Evolutionary conservation across 2,113 vertebrate species (phyloP).

Genomic region (Romanogobio albipinnatus): DNA sequence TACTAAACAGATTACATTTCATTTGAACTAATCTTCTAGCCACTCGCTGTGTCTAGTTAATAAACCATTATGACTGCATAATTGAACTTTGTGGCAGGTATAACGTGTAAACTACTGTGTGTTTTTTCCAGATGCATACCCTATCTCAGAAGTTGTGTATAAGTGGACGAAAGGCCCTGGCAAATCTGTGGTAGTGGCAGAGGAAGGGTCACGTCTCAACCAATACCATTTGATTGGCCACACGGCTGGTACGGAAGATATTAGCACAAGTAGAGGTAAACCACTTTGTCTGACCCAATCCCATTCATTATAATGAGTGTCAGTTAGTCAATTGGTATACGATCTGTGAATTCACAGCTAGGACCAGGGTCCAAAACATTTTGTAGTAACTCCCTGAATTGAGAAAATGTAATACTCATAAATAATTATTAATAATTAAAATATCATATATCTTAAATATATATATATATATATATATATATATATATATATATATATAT

Average conservation of each 20-base stretch:
- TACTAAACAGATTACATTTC: not conserved
- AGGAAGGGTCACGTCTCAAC: constrained; percentile 93
- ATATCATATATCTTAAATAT: too few relatives aligned
- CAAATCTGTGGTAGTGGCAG: constrained; percentile 92
- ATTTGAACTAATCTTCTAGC: not conserved
- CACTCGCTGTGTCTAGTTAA: not conserved
- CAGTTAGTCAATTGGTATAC: not conserved
- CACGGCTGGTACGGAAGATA: constrained; percentile 90
- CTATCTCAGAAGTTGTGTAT: constrained; percentile 93
- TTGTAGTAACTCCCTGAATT: not conserved
- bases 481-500: too few relatives aligned
- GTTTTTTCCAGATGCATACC: constrained; percentile 86
- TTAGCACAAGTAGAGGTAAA: constrained; percentile 92
- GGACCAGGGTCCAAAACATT: not conserved
- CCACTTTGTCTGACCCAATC: not conserved
- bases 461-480: too few relatives aligned
- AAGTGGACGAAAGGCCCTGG: constrained; percentile 88
- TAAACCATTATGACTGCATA: not conserved
- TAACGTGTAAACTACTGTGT: not conserved
- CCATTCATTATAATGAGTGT: not conserved
- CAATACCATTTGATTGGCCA: constrained; percentile 95
- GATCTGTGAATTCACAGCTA: not conserved
- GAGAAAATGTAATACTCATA: not conserved
- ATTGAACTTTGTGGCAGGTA: not conserved
- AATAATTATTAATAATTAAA: not conserved